phyloP scores from a whole-genome alignment of 2,888 invertebrate species.

The Hydropsyche betteni region DNA sequence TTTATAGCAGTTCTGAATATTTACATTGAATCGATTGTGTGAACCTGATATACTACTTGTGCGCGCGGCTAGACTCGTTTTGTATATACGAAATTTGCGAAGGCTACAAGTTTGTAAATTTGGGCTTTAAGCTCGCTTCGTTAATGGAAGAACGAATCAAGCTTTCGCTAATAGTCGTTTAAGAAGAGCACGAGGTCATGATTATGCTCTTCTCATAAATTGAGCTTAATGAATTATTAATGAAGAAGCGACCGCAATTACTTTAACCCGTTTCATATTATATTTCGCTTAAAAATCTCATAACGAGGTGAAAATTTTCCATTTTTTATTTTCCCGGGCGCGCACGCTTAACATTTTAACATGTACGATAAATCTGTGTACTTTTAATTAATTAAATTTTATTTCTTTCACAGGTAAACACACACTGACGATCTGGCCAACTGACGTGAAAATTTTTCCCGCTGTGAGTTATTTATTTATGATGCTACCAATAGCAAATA shows the following conservation, averaged over 20 bases:
- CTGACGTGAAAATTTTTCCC: too few species aligned
- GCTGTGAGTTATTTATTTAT: too few species aligned
- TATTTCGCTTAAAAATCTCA: constrained; percentile 2
- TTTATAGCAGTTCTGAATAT: constrained; percentile 16
- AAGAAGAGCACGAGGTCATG: constrained; percentile 17
- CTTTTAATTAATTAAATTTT: background rate
- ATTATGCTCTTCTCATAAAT: constrained; percentile 18
- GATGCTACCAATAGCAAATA: too few species aligned
- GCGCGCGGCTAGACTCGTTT: too few species aligned
- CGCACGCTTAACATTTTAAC: too few species aligned
- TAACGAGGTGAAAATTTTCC: background rate
- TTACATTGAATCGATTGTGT: constrained; percentile 8
- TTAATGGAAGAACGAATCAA: constrained; percentile 17
- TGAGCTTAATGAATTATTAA: constrained; percentile 21
- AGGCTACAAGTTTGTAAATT: background rate
- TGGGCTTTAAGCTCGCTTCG: background rate
- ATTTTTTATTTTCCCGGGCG: too few species aligned
- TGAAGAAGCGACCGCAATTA: constrained; percentile 18
- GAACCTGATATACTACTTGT: background rate
- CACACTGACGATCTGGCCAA: background rate
- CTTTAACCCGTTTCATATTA: constrained; percentile 11
- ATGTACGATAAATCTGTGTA: too few species aligned
- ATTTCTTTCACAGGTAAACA: constrained; percentile 7
- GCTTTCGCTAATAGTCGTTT: constrained; percentile 25
- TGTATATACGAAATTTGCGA: background rate